Evolutionary conservation across 1,140 invertebrate genomes (phyloP), one percentile per base, ranked within the genome.

Genomic region (Stenopsyche tienmushanensis): DNA sequence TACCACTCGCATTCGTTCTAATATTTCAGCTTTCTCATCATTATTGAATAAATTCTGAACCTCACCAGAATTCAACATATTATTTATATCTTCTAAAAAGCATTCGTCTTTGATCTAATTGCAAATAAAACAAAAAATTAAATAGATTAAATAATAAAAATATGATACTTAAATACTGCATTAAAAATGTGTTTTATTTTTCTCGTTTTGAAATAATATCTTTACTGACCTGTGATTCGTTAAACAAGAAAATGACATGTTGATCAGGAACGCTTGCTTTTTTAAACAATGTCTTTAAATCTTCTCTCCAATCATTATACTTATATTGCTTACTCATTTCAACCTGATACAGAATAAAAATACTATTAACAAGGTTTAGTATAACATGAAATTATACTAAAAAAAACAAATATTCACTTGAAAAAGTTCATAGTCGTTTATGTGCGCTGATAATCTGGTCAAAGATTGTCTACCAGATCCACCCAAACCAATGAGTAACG

Each of bases 61-160:
- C 83, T 98, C 95, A 21, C 95, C 96, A 7, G 92, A 90, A 77
- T 96, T 97, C 13, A 98, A 79, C 74, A 98, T 85, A 77, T 97
- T 97, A 73, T 91, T 96, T 0, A 98, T 88, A 73, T 97, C 95
- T 80, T 98, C 95, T 41, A 97, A 77, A 75, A 97, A 97, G 0
- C 86, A 88, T 81, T 97, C 94, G 75, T 96, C 89, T 82, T 97
- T 97, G 25, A 97, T 94, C 87, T 93, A 74, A n/a, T n/a, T 49
- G 72, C 70, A 52, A 10, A 29, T 8, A 63, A 26, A 44, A 5
- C 3, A 5, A 20, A 50, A 52, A 39, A 58, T 34, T 47, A 23
- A n/a, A n/a, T 34, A 23, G 21, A 52, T 23, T 59, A 64, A 25
- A 59, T 34, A 3, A 52, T 55, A 64, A 53, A 49, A 65, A 42